These are phyloP conservation scores for Malthinus seriepunctatus DNA, from an alignment of 2,888 invertebrate genomes.

Conservation along the genomic window DNA sequence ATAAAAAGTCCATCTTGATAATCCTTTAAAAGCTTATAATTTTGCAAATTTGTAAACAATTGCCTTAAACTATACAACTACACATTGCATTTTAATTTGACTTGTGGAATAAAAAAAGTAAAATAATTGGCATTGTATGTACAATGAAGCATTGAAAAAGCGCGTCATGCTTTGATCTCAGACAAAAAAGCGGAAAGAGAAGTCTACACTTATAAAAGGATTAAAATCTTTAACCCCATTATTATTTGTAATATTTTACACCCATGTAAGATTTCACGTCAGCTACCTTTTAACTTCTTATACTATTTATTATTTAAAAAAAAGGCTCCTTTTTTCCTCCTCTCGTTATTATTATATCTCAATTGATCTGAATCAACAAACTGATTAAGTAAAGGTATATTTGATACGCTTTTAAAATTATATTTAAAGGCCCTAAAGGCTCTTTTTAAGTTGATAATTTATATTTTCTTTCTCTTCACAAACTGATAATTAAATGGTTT, in stretches of 20 bases:
- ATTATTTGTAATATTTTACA: constrained; percentile 49
- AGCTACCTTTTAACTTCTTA: too few species aligned
- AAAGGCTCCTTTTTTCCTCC: constrained; percentile 13
- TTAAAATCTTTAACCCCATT: constrained; percentile 45
- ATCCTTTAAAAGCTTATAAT: too few species aligned
- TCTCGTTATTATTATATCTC: constrained; percentile 23
- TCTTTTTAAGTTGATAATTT: constrained; percentile 9
- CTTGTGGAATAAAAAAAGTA: background rate
- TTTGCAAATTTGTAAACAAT: too few species aligned
- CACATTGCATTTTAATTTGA: too few species aligned
- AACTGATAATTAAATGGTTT: constrained; percentile 41
- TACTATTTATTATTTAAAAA: constrained; percentile 10
- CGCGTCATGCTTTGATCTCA: constrained; percentile 50
- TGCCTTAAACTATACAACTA: too few species aligned
- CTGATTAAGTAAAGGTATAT: constrained; percentile 14
- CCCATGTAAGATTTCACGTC: background rate
- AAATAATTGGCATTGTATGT: constrained; percentile 20
- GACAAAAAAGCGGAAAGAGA: constrained; percentile 52
- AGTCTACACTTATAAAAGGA: constrained; percentile 45
- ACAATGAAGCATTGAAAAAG: constrained; percentile 34
- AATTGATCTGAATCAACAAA: constrained; percentile 23
- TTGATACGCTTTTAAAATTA: constrained; percentile 12
- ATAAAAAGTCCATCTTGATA: too few species aligned
- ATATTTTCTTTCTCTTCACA: constrained; percentile 22
- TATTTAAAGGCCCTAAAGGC: constrained; percentile 13